Evolutionary conservation across 2,888 invertebrate species (phyloP), one percentile per base, ranked within the genome.

Genomic region (Chrysina gloriosa): DNA sequence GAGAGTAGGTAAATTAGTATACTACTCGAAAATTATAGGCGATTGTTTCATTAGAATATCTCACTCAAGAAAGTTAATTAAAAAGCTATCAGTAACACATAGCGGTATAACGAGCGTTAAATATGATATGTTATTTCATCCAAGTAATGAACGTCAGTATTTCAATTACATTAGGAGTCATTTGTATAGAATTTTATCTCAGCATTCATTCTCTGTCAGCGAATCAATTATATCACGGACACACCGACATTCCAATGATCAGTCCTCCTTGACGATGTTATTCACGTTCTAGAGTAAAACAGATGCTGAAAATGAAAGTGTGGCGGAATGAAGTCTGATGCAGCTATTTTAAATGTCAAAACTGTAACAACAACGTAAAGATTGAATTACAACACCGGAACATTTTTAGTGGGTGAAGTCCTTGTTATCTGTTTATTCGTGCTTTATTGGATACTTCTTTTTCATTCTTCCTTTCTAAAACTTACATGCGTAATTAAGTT

Each of bases 331-430:
- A 50, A 50, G n/a, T 52, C 50, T 65, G 65, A 65, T 65, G 65
- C 29, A 34, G 65, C 65, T 34, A 52, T 65, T 65, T 65, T 52
- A 65, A 65, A 65, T 65, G 65, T 65, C 65, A 65, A 65, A 65
- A 65, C 50, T 65, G 52, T 50, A 65, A 52, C 48, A 50, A 25
- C 48, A 23, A 25, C 39, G 9, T 50, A 25, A 25, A 29, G 52
- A 21, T 52, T 36, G 65, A 50, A 39, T 65, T 65, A 65, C 65
- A 52, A 63, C 47, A 65, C 52, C 14, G 27, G 14, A 4, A 25
- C 6, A 6, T 50, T 50, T 48, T 48, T n/a, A n/a, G n/a, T n/a
- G n/a, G n/a, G n/a, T n/a, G n/a, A n/a, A n/a, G n/a, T n/a, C n/a
- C n/a, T n/a, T n/a, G n/a, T n/a, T n/a, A n/a, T n/a, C n/a, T n/a